A percentile compares a stretch with the other conserved stretches of the same genome.
Conservation (phyloP, 2,797 vertebrate species). For the Sebastes minor region DNA sequence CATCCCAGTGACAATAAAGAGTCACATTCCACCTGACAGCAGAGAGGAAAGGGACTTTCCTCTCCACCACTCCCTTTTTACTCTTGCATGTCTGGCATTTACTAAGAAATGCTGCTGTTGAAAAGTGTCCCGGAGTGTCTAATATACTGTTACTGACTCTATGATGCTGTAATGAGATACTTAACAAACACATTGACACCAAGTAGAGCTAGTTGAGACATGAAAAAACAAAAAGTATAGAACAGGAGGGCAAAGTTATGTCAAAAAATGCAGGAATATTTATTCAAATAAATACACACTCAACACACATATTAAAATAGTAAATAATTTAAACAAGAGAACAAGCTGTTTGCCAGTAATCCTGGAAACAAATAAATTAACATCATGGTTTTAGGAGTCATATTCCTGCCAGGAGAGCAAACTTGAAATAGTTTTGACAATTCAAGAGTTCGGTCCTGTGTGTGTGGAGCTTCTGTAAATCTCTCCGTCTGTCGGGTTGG, state of each 20-base stretch:
- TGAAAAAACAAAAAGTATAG: neutral
- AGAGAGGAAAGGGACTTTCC: slow-evolving; percentile 70
- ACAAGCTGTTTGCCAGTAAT: slow-evolving; percentile 68
- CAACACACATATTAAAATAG: slow-evolving; percentile 61
- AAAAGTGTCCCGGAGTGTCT: slow-evolving; percentile 10
- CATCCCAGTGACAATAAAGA: slow-evolving; percentile 40
- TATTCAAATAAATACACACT: slow-evolving; percentile 87
- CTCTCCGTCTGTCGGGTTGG: slow-evolving; percentile 45
- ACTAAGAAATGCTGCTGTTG: slow-evolving; percentile 11
- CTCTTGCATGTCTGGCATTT: slow-evolving; percentile 39
- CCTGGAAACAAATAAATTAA: slow-evolving; percentile 84
- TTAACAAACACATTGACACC: neutral
- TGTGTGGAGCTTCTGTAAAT: slow-evolving; percentile 51
- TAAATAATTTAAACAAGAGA: slow-evolving; percentile 83
- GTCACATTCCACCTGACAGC: slow-evolving; percentile 71
- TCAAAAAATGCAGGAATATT: slow-evolving; percentile 75
- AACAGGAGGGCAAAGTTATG: slow-evolving; percentile 29
- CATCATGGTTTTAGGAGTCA: slow-evolving; percentile 64
- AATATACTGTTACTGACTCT: neutral
- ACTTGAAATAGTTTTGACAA: slow-evolving; percentile 74
- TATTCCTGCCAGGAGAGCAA: slow-evolving; percentile 54
- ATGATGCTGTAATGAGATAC: neutral
- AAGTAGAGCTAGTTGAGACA: neutral
- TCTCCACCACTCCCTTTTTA: slow-evolving; percentile 44
- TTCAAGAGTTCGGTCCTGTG: slow-evolving; percentile 75